phyloP scores from a whole-genome alignment of 1,140 invertebrate genomes.

The Drosophila equinoxialis region DNA sequence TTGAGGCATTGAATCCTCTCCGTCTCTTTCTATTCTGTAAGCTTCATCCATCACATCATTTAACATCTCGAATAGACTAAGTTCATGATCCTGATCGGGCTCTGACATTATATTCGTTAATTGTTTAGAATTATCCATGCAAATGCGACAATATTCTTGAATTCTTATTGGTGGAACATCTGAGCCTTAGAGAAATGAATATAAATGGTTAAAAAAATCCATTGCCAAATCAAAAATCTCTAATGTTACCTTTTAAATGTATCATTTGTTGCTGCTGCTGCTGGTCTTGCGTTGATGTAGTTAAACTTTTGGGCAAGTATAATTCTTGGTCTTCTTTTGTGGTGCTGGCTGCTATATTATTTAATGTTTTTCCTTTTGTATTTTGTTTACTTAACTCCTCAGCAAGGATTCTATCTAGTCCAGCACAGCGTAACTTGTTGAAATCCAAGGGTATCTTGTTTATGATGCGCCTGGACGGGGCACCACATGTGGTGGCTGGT shows the following conservation, averaged over 20 bases:
- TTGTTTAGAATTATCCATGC: neutral
- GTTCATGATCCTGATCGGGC: neutral
- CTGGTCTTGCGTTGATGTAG: neutral
- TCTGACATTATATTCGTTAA: neutral
- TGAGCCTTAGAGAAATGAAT: neutral
- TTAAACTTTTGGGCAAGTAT: neutral
- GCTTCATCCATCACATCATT: slow-evolving; percentile 5
- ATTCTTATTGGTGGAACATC: neutral
- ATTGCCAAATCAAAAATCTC: neutral
- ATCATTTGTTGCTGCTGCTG: neutral
- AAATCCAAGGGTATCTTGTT: slow-evolving; percentile 16
- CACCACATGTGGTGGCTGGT: neutral
- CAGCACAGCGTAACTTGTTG: slow-evolving; percentile 7
- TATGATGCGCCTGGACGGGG: neutral
- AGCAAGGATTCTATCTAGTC: neutral
- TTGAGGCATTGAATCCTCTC: neutral
- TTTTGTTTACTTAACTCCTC: slow-evolving; percentile 9
- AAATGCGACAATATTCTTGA: slow-evolving; percentile 10
- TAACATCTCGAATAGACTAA: slow-evolving; percentile 2
- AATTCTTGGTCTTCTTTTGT: neutral
- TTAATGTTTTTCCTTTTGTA: neutral
- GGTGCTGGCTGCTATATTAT: neutral
- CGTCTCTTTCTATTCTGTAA: neutral
- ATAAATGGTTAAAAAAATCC: neutral
- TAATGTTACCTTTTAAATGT: neutral